Evolutionary conservation across 2,888 invertebrate species (phyloP), one percentile per base, ranked within the genome.

Genomic region (Rotaria sp.): DNA sequence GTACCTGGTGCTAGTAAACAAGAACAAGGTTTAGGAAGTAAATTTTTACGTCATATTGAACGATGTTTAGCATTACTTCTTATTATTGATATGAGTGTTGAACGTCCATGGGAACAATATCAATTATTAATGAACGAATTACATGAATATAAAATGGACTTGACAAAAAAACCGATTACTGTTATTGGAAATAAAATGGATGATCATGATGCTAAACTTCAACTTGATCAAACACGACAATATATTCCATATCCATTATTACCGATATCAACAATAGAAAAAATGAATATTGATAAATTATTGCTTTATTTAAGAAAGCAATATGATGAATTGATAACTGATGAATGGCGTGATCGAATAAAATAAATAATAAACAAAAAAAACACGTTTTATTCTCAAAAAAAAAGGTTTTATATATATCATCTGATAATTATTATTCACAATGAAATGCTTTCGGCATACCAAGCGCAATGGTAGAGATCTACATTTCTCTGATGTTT

Each of bases 181-280:
- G 41, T 86, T 35, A 38, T 86, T 41, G 86, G 57, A 41, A 84
- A 86, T 59, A 86, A 86, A 85, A 59, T 86, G n/a, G 86, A 86
- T 59, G 26, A 85, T 45, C 5, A 45, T 26, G 86, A 75, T 10
- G 85, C 85, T 30, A 85, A 80, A 48, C 26, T 15, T 13, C 84
- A 86, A n/a, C 67, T 86, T 30, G 67, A 84, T 24, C 21, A 74
- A 35, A 38, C 84, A 35, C 84, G 48, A 84, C 10, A 57, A 52
- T 38, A 67, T 45, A 52, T 84, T n/a, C 67, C 84, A 5, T n/a
- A 75, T 18, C 86, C 80, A 24, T 30, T 86, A n/a, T 26, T 86
- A 38, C 86, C 86, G 24, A 85, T 86, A 45, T 86, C 86, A 45
- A 85, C 86, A 2, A 26, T 52, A 35, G 80, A 86, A 41, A 86